Evolutionary conservation across 2,888 invertebrate genomes (phyloP).

Genomic region (Trachelus troglodyta): DNA sequence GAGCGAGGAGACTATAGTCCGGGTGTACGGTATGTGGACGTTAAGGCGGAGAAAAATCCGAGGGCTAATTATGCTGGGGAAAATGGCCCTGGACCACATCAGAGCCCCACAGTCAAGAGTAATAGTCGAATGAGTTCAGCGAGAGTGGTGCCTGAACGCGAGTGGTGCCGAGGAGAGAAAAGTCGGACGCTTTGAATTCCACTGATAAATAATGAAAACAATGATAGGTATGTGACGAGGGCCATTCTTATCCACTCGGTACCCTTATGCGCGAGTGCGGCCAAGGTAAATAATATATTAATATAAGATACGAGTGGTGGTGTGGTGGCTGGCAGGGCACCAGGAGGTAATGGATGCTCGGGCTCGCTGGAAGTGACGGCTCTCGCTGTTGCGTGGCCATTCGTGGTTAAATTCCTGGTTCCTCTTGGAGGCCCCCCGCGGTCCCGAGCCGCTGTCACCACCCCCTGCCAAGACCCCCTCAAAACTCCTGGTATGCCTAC

Average conservation of each 20-base stretch:
- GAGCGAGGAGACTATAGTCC: not conserved
- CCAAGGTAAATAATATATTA: conserved; percentile 65
- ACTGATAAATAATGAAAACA: conserved; percentile 59
- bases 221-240: conserved; percentile 62
- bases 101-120: not conserved
- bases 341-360: conserved; percentile 65
- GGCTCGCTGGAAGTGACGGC: conserved; percentile 65
- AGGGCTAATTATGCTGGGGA: not conserved
- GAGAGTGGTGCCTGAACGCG: not conserved
- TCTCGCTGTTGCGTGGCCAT: conserved; percentile 65
- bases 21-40: too few relatives aligned
- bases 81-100: not conserved
- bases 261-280: conserved; percentile 14
- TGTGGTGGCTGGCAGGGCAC: conserved; percentile 62
- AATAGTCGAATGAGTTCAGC: not conserved
- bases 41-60: not conserved
- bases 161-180: not conserved
- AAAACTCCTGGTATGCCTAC: conserved; percentile 40
- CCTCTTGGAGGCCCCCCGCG: conserved; percentile 71
- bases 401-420: conserved; percentile 69
- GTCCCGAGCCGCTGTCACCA: conserved; percentile 63
- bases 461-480: conserved; percentile 66
- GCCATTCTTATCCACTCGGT: conserved; percentile 54
- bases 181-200: not conserved
- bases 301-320: conserved; percentile 61